Base-by-base conservation (phyloP, 2,888 invertebrate genomes). In the Selenia dentaria region DNA sequence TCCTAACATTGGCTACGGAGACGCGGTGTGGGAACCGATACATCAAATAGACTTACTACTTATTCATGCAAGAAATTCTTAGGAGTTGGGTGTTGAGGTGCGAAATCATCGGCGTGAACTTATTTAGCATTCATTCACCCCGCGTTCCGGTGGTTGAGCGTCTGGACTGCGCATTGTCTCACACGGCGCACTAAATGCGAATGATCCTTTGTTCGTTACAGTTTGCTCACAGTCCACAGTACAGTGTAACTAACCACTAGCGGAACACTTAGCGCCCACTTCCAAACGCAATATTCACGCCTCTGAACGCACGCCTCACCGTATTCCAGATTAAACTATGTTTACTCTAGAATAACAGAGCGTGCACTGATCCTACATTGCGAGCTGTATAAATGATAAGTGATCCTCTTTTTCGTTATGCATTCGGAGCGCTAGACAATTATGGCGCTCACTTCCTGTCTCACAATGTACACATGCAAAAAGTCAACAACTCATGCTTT, bases 121-220 rank as follows among this genome's bases (percentile, higher is more conserved):
- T 73, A 79, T 85, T 81, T 79, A 75, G 75, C 75, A 81, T 82
- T 82, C 86, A 79, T 87, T 87, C 84, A 85, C 83, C 85, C 73
- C 77, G 68, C 79, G 83, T 85, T 78, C 82, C 85, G 83, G 80
- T 79, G 58, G 74, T 67, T 79, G 79, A 67, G 68, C 67, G 70
- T 69, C 70, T 70, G 79, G 79, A 74, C 75, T 71, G 78, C 71
- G 74, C 80, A 82, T 84, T 83, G 83, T 86, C 83, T 81, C 76
- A 73, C 77, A 73, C 66, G 49, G 61, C 64, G 67, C 68, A 69
- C 79, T 61, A 73, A 75, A 80, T 73, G 65, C 69, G 78, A 86
- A 86, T 76, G 79, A 81, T 80, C 83, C 87, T 88, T 88, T 87
- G 87, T 88, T 82, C 67, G 75, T 68, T 78, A 80, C 79, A 80